These are phyloP conservation scores for Piprites chloris DNA, from an alignment of 2,113 vertebrate species.

Conservation along the genomic window DNA sequence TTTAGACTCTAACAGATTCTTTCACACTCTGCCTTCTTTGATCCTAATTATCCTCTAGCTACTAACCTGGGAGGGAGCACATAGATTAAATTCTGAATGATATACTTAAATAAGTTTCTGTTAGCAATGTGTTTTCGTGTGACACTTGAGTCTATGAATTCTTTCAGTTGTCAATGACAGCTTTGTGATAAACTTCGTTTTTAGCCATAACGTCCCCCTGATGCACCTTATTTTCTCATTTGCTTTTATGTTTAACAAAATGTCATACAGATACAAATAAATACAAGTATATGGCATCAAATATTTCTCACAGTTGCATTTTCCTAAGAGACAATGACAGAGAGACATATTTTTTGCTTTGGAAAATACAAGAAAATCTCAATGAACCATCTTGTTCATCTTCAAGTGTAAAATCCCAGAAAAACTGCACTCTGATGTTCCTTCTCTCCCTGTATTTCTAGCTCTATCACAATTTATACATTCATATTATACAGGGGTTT, in stretches of 20 bases:
- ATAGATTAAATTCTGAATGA: slow-evolving; percentile 29
- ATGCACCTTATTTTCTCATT: slow-evolving; percentile 30
- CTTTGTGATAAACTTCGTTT: slow-evolving; percentile 48
- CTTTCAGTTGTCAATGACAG: slow-evolving; percentile 46
- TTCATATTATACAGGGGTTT: not conserved
- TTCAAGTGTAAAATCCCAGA: not conserved
- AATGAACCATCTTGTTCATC: not conserved
- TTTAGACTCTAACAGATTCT: not conserved
- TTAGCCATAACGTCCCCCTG: slow-evolving; percentile 31
- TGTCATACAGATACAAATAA: slow-evolving; percentile 29
- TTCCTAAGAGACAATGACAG: slow-evolving; percentile 33
- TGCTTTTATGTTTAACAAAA: slow-evolving; percentile 62
- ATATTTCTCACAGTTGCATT: slow-evolving; percentile 24
- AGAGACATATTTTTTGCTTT: slow-evolving; percentile 4
- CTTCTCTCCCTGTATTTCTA: not conserved
- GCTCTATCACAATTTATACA: not conserved
- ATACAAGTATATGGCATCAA: slow-evolving; percentile 36
- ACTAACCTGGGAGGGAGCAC: slow-evolving; percentile 33
- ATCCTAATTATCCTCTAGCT: slow-evolving; percentile 37
- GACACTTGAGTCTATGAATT: not conserved
- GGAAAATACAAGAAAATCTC: slow-evolving; percentile 4
- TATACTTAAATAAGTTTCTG: slow-evolving; percentile 27
- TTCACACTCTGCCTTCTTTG: slow-evolving; percentile 22
- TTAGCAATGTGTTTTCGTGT: slow-evolving; percentile 19
- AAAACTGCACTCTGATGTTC: not conserved